These are phyloP conservation scores for Cacatua alba DNA, from an alignment of 2,113 vertebrate genomes.

Conservation along the genomic window DNA sequence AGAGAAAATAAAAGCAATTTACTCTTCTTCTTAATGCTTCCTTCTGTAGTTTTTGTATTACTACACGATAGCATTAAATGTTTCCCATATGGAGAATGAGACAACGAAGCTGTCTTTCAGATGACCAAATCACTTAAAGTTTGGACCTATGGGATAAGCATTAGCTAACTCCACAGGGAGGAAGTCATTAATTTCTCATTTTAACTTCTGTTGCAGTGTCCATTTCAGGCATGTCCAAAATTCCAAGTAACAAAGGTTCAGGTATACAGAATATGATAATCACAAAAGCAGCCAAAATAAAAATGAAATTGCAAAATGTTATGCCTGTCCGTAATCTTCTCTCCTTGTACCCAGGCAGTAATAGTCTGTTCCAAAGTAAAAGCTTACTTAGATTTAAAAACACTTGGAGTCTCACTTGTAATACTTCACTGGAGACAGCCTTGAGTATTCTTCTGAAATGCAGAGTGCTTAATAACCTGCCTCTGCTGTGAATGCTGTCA, in stretches of 20 bases:
- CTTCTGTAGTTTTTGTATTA: neutral
- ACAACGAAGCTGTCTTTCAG: conserved; percentile 7
- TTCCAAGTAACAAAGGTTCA: neutral
- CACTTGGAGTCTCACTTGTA: conserved; percentile 12
- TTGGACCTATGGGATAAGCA: neutral
- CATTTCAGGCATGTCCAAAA: neutral
- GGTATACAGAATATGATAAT: conserved; percentile 10
- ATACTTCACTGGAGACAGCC: conserved; percentile 24
- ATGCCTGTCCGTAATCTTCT: neutral
- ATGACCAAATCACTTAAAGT: neutral
- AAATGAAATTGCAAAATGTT: neutral
- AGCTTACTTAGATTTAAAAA: conserved; percentile 31
- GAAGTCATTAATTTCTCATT: neutral
- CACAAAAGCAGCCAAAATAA: conserved; percentile 2
- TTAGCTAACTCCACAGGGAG: neutral
- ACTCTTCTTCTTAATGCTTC: neutral
- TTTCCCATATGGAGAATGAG: neutral
- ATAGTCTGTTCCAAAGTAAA: neutral
- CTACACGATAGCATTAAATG: neutral
- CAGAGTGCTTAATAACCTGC: conserved; percentile 57
- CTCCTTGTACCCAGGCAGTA: neutral
- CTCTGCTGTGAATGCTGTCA: conserved; percentile 55
- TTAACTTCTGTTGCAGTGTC: neutral
- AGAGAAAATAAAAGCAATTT: neutral
- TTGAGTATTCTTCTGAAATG: conserved; percentile 46